Base-by-base conservation (phyloP, 2,113 vertebrate species). In the Nothocercus nigrocapillus region DNA sequence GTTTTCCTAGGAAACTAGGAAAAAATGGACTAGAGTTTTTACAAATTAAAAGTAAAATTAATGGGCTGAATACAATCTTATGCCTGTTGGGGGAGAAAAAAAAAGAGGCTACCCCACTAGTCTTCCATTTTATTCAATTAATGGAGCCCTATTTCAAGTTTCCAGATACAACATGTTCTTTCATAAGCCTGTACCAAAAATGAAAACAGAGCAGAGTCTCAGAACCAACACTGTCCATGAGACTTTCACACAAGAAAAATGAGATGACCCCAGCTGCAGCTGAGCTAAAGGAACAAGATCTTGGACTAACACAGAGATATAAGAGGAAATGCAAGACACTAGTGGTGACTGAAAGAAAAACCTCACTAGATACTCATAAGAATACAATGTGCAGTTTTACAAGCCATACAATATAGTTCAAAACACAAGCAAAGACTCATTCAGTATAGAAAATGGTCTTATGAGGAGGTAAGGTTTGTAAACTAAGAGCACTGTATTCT, bases 31-130 rank as follows among this genome's bases (percentile, higher is more conserved):
- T 45, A 80, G 14, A 4, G 2, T 30, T 78, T 38, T 69, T n/a
- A 53, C 20, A 75, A 78, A 88, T 72, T 38, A 63, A 59, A 85
- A 78, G 10, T 49, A 49, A 36, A 51, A 51, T 6, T 4, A 4
- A 63, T 61, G 67, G 18, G 32, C 27, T 61, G 25, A 88, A 70
- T 66, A 70, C 8, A 0, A 66, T 25, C n/a, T 47, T 58, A 42
- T 9, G 7, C 9, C 70, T 47, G 4, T n/a, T 38, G 47, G 2
- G 10, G 25, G 11, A 22, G 27, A 18, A 22, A 44, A 22, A 11
- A 1, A 3, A 51, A 3, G 11, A 3, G 11, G 5, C 11, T 1
- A 5, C 4, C 2, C 16, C 28, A 64, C 5, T 67, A 12, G 32
- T 4, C 11, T 87, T 62, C 40, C 20, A 59, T 79, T 42, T 76